A percentile compares a stretch with the other conserved stretches of the same genome.
Evolutionary conservation across 2,113 vertebrate species (phyloP).

Genomic region (Dasyurus viverrinus): DNA sequence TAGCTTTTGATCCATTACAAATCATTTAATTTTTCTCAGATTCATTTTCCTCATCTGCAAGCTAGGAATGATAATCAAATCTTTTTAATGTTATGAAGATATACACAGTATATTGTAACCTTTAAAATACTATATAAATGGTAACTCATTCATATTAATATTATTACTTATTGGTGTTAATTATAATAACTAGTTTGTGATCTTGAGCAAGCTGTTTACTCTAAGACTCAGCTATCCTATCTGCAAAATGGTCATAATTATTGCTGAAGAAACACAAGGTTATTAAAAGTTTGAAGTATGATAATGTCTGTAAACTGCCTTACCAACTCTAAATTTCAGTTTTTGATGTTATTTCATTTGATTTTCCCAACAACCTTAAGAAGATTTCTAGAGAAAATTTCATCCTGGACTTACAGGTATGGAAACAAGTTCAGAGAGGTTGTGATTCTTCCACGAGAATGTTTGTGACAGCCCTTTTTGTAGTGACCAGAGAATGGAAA

Average conservation of each 20-base stretch:
- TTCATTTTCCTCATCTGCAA: neutral
- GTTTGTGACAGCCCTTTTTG: too few species aligned
- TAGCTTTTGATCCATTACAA: neutral
- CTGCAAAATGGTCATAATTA: neutral
- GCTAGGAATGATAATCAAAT: neutral
- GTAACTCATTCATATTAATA: neutral
- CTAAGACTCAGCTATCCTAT: neutral
- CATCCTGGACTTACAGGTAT: neutral
- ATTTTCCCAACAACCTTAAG: neutral
- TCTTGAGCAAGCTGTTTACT: neutral
- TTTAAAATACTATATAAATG: neutral
- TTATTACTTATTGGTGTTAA: neutral
- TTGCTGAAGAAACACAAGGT: neutral
- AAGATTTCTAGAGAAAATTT: neutral
- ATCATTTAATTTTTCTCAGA: neutral
- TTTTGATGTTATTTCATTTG: neutral
- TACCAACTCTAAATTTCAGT: neutral
- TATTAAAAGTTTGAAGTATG: neutral
- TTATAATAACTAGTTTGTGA: neutral
- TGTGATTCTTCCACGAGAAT: neutral
- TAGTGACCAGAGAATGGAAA: too few species aligned
- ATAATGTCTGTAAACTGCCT: neutral
- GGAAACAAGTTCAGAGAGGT: neutral
- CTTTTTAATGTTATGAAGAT: neutral
- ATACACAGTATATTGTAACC: neutral